Conservation (phyloP, 2,888 invertebrate species). For the Agrotis clavis region DNA sequence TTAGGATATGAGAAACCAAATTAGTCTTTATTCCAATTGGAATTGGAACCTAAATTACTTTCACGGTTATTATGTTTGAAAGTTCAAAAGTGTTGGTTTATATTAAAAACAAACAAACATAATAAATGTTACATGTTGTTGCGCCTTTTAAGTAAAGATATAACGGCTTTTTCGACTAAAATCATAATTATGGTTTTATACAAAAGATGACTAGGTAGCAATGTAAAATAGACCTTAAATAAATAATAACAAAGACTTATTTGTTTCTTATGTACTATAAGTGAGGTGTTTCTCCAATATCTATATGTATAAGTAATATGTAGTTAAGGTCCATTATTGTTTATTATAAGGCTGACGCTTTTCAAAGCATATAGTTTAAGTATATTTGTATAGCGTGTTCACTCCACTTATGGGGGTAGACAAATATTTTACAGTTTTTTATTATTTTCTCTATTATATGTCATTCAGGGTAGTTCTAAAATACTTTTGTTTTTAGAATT, state of each 20-base stretch:
- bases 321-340: slow-evolving; percentile 69
- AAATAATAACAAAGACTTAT: neutral
- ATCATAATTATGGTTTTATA: no score
- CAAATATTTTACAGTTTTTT: slow-evolving; percentile 36
- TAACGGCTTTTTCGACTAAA: no score
- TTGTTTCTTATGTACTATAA: slow-evolving; percentile 37
- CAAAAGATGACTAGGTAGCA: no score
- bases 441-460: neutral
- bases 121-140: no score
- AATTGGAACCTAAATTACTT: no score
- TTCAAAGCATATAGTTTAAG: slow-evolving; percentile 73
- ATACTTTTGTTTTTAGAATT: no score
- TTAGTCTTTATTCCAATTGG: neutral
- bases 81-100: no score
- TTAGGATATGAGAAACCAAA: slow-evolving; percentile 24
- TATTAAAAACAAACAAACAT: no score
- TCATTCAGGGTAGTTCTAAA: no score
- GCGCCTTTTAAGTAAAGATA: no score
- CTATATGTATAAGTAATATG: slow-evolving; percentile 58
- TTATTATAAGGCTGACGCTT: slow-evolving; percentile 83
- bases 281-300: slow-evolving; percentile 59
- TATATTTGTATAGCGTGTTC: slow-evolving; percentile 54
- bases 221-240: neutral
- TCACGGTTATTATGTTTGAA: no score
- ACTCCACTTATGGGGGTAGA: slow-evolving; percentile 39